Evolutionary conservation across 2,113 vertebrate genomes (phyloP).

Genomic region (Bufo bufo): DNA sequence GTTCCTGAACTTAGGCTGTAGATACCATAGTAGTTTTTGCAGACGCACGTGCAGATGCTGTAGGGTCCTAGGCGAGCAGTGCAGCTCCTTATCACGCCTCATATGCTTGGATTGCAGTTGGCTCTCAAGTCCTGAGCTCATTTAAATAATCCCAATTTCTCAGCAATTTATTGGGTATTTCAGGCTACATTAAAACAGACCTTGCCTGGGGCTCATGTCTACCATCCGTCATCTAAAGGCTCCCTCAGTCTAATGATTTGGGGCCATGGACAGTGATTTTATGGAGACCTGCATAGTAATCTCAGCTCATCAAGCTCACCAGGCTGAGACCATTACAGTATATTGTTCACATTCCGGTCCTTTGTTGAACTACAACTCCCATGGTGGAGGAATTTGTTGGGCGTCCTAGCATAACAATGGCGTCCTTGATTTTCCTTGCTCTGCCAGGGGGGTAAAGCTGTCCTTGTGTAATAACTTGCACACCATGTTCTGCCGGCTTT

Average conservation of each 20-base stretch:
- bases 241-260: not conserved
- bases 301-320: not conserved
- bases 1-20: not conserved
- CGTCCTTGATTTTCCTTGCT: not conserved
- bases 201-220: not conserved
- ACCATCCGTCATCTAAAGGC: not conserved
- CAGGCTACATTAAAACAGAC: not conserved
- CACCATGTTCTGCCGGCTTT: constrained; percentile 29
- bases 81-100: not conserved
- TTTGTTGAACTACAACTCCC: not conserved
- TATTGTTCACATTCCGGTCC: not conserved
- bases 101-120: not conserved
- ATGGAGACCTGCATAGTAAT: not conserved
- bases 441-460: not conserved
- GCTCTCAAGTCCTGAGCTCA: not conserved
- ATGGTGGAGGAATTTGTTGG: not conserved
- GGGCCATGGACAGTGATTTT: not conserved
- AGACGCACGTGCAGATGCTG: not conserved
- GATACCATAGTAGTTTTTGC: no score
- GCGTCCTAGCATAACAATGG: not conserved
- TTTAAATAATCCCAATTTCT: not conserved
- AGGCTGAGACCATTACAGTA: not conserved
- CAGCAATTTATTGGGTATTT: not conserved
- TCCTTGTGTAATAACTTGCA: constrained; percentile 19
- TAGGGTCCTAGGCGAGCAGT: not conserved